Percentiles rank a stretch among this genome's conserved stretches.
These are phyloP conservation scores for Bombus ignitus DNA, from an alignment of 1,140 invertebrate genomes.

Conservation along the genomic window DNA sequence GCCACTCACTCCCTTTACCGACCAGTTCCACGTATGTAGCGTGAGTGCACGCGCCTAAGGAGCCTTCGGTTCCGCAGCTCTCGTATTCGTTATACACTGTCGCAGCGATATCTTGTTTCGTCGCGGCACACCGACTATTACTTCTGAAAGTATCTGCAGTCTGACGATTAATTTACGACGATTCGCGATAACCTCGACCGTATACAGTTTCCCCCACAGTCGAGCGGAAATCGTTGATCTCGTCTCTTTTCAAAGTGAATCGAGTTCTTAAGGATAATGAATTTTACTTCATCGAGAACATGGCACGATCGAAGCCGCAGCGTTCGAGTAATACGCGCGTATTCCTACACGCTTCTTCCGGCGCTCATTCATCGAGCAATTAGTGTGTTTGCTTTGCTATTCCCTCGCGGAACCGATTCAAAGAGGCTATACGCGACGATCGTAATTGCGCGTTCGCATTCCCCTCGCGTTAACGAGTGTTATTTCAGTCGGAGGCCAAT, in stretches of 20 bases:
- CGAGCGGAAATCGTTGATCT: not conserved
- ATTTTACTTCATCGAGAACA: not conserved
- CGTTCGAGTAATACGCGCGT: not conserved
- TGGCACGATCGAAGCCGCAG: not conserved
- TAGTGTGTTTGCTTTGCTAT: slow-evolving; percentile 30
- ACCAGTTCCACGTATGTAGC: not conserved
- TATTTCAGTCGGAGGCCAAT: not conserved
- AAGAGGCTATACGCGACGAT: slow-evolving; percentile 15
- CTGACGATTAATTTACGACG: slow-evolving; percentile 50
- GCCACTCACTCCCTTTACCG: not conserved
- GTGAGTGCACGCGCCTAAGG: slow-evolving; percentile 28
- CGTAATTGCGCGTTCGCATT: slow-evolving; percentile 23
- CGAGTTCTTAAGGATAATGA: not conserved
- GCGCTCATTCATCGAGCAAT: slow-evolving; percentile 24
- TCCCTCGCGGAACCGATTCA: not conserved
- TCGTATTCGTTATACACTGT: too few relatives aligned
- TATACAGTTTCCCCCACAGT: not conserved
- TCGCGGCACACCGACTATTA: too few relatives aligned
- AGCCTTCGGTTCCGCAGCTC: not conserved
- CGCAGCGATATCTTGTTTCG: too few relatives aligned
- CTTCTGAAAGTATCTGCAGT: slow-evolving; percentile 22
- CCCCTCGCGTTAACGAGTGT: slow-evolving; percentile 10
- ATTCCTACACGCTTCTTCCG: not conserved
- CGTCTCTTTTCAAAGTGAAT: not conserved
- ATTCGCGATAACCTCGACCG: slow-evolving; percentile 50